Evolutionary conservation across 64 coral and sea anemone species (phyloP), one percentile per base, ranked within the genome.

Genomic region (Stylophora pistillata): DNA sequence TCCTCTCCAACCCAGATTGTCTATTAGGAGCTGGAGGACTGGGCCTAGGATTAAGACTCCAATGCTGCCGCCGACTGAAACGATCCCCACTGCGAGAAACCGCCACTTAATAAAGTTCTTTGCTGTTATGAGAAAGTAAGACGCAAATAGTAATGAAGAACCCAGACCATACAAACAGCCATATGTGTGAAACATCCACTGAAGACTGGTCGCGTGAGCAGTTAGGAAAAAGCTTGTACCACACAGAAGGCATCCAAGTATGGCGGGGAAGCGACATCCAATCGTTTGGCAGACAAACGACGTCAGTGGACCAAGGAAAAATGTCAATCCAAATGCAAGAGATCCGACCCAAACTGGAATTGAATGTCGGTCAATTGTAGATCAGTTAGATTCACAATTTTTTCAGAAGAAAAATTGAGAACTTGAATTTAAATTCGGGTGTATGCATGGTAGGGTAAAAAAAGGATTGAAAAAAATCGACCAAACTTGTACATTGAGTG

Each of bases 291-390:
- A 64, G 26, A 89, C 10, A 5, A 66, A 30, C 11, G 55, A 56
- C 11, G 29, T n/a, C 58, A 89, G 59, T 2, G 87, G 87, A 10
- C 63, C 41, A 15, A n/a, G 30, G 25, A 70, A 77, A 53, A 78
- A 89, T 4, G 55, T 53, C 34, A 89, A 26, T 13, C 23, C 28
- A 41, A 26, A 6, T 68, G 72, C 30, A 27, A 89, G 32, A 34
- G 87, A 79, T 6, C 75, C 87, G 13, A 56, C 63, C 87, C 74
- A 89, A 23, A 73, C 87, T 89, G 55, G 13, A 41, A 64, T 59
- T 13, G 20, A 69, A 53, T 3, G 53, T 74, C n/a, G 30, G 52
- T 9, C 10, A 52, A 10, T 23, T 52, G 17, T 75, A 9, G 52
- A 52, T 47, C 37, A 31, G 18, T 21, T 21, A 60, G 58, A 2